These are phyloP conservation scores for Myotis findleyi DNA, from an alignment of 2,797 vertebrate species.

Conservation along the genomic window DNA sequence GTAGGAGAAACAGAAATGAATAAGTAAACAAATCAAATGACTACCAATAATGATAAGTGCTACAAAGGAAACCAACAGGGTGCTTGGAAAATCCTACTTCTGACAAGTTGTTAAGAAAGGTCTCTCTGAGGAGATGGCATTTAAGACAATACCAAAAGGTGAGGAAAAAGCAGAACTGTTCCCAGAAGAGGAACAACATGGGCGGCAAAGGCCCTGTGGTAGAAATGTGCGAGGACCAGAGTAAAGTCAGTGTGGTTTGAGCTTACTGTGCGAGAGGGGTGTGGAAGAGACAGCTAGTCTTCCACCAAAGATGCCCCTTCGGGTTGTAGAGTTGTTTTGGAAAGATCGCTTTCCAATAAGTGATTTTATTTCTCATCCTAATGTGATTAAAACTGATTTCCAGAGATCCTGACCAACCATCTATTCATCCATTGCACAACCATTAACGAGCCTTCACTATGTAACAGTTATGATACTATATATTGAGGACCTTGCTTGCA, in stretches of 20 bases:
- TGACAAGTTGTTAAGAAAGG: neutral
- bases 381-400: too few species aligned
- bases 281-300: neutral
- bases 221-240: neutral
- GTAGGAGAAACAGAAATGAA: neutral
- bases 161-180: neutral
- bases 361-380: neutral
- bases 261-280: neutral
- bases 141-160: neutral
- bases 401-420: too few species aligned
- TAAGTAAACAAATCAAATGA: neutral
- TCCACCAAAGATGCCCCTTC: neutral
- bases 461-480: too few species aligned
- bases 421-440: too few species aligned
- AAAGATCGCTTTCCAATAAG: neutral
- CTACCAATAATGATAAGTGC: neutral
- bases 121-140: neutral
- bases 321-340: neutral
- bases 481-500: neutral
- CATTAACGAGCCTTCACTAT: too few species aligned
- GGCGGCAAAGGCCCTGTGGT: neutral
- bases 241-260: neutral
- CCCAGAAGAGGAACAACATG: neutral
- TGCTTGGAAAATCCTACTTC: neutral
- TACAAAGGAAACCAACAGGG: slow-evolving; percentile 26